These are phyloP conservation scores for Bombus picipes DNA, from an alignment of 1,140 invertebrate species.

Conservation along the genomic window DNA sequence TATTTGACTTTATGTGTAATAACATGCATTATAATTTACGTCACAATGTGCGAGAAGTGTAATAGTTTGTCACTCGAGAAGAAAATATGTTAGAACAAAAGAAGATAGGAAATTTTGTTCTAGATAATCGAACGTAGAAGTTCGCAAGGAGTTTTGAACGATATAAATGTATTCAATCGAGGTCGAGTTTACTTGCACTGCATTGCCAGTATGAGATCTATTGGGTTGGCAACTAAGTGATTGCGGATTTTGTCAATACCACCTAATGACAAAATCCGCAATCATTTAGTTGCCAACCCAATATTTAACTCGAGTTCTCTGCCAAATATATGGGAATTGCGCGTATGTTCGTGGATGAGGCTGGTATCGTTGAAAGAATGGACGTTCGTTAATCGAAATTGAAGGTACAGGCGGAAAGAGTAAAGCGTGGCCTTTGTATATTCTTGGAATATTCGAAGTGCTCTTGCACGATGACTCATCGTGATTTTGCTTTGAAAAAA, in stretches of 20 bases:
- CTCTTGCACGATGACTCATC: background rate
- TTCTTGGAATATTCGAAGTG: background rate
- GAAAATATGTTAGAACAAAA: background rate
- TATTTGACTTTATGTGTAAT: background rate
- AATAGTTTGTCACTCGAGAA: too few relatives aligned
- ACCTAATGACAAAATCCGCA: too few relatives aligned
- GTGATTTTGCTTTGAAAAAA: constrained; percentile 10
- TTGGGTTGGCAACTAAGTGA: too few relatives aligned
- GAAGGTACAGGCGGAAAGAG: background rate
- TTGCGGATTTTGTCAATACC: too few relatives aligned
- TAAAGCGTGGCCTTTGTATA: background rate
- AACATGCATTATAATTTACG: background rate
- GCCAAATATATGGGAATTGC: too few relatives aligned
- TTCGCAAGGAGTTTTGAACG: background rate
- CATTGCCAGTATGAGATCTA: constrained; percentile 8
- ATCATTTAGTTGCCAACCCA: too few relatives aligned
- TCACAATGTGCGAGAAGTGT: too few relatives aligned
- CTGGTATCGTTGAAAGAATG: background rate
- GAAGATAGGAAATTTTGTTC: background rate
- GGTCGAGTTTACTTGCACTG: background rate
- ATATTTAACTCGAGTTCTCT: background rate
- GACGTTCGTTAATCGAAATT: constrained; percentile 4
- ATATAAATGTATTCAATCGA: constrained; percentile 11
- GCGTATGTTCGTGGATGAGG: background rate
- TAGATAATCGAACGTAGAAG: background rate